Evolutionary conservation across 2,113 vertebrate species (phyloP), one percentile per base, ranked within the genome.

Genomic region (Orientallactaga bullata): DNA sequence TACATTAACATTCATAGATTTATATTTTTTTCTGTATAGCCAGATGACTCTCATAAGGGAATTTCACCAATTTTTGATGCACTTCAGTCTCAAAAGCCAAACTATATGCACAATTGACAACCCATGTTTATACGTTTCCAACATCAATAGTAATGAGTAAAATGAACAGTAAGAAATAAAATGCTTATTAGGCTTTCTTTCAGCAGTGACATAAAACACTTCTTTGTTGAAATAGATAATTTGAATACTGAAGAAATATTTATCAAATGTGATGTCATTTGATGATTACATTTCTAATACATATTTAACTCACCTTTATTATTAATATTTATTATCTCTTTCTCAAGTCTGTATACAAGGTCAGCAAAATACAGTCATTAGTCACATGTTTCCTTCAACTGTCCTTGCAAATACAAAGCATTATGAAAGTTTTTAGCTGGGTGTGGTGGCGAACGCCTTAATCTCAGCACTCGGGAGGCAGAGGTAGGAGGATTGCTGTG

Each of bases 91-190:
- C n/a, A 63, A 82, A 55, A 71, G 28, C 9, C n/a, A 93, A 47
- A 63, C 16, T 51, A 9, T 5, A 30, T 8, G 20, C 90, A 39
- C 35, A 90, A 26, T 26, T 77, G 55, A 58, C 10, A 58, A 37
- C 28, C 24, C 30, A n/a, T 47, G 8, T 47, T 47, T 47, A 20
- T 35, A 7, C 17, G 61, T 28, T 80, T 89, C 6, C 42, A 80
- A 60, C 20, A 26, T 23, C 73, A 79, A n/a, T 12, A 71, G 72
- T 79, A 83, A 63, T 47, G 66, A 68, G 26, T 61, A 51, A 83
- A 24, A 77, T 86, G 7, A 77, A 79, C 58, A 4, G 68, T 39
- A 93, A 93, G 66, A n/a, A 77, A 83, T 72, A 72, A 91, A 92
- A 21, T 60, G 18, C 2, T 16, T 51, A 16, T 10, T 66, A 8